phyloP scores from a whole-genome alignment of 2,888 invertebrate species.

The Entomobrya proxima region DNA sequence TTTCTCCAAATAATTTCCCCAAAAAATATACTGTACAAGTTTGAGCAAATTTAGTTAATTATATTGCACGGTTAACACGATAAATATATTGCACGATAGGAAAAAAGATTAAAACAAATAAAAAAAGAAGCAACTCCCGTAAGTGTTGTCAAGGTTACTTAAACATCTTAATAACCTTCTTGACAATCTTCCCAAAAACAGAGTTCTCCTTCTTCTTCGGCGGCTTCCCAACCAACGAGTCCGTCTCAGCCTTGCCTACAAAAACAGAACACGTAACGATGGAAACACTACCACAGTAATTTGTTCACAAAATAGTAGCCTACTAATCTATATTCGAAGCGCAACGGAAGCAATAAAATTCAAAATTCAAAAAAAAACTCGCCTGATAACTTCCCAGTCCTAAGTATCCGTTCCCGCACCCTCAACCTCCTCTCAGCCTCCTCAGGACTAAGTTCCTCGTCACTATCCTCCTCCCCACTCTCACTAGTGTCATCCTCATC shows the following conservation, averaged over 20 bases:
- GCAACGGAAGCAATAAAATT: slow-evolving; percentile 38
- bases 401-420: slow-evolving; percentile 69
- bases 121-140: neutral
- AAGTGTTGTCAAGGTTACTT: slow-evolving; percentile 38
- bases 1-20: too few species aligned
- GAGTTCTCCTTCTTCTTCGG: slow-evolving; percentile 30
- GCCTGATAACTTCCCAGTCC: slow-evolving; percentile 74
- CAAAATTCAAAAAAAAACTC: neutral
- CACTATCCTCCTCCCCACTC: slow-evolving; percentile 79
- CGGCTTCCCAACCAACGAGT: neutral
- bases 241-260: slow-evolving; percentile 24
- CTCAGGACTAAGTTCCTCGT: slow-evolving; percentile 72
- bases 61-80: neutral
- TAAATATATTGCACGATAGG: neutral
- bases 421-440: slow-evolving; percentile 67
- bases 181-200: slow-evolving; percentile 30
- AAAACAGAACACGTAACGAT: neutral
- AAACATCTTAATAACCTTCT: slow-evolving; percentile 51
- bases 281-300: neutral
- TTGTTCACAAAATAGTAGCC: neutral
- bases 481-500: slow-evolving; percentile 80
- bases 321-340: neutral
- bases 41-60: neutral
- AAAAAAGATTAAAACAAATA: slow-evolving; percentile 9
- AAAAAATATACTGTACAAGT: too few species aligned